These are phyloP conservation scores for Hyposoter dolosus DNA, from an alignment of 2,888 invertebrate species.

Conservation along the genomic window DNA sequence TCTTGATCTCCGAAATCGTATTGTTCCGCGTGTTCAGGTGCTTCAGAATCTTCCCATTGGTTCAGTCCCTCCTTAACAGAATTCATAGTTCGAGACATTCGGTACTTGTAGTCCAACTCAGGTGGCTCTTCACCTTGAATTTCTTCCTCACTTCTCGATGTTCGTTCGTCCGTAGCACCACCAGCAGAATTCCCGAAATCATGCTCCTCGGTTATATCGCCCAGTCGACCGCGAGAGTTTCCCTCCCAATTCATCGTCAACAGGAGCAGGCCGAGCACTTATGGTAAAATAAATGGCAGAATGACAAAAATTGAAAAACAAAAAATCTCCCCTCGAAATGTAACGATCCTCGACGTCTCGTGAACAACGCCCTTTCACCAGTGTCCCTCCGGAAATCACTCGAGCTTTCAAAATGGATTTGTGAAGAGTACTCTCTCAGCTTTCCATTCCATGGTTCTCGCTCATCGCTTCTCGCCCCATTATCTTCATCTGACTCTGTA, in stretches of 20 bases:
- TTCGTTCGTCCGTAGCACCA: constrained; percentile 83
- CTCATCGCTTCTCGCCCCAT: constrained; percentile 50
- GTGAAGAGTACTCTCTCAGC: constrained; percentile 49
- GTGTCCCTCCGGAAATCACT: constrained; percentile 58
- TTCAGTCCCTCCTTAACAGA: constrained; percentile 35
- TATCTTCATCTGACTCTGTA: constrained; percentile 61
- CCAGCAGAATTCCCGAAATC: constrained; percentile 86
- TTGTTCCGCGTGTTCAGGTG: constrained; percentile 23
- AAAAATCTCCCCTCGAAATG: constrained; percentile 49
- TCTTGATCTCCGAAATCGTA: constrained; percentile 82
- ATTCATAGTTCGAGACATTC: constrained; percentile 12
- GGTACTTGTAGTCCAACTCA: constrained; percentile 20
- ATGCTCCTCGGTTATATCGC: constrained; percentile 87
- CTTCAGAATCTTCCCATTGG: not conserved
- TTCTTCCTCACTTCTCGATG: constrained; percentile 74
- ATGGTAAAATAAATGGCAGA: constrained; percentile 33
- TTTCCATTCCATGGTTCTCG: constrained; percentile 43
- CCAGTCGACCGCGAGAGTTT: constrained; percentile 83
- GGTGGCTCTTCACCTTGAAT: constrained; percentile 15
- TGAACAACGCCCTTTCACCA: constrained; percentile 42
- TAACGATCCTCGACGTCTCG: constrained; percentile 60
- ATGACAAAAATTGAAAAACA: constrained; percentile 39
- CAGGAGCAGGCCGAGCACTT: constrained; percentile 19
- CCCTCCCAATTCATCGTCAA: constrained; percentile 49
- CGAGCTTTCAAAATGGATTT: constrained; percentile 62